Base-by-base conservation (phyloP, 2,113 vertebrate genomes). In the Corythornis madagascariensis region DNA sequence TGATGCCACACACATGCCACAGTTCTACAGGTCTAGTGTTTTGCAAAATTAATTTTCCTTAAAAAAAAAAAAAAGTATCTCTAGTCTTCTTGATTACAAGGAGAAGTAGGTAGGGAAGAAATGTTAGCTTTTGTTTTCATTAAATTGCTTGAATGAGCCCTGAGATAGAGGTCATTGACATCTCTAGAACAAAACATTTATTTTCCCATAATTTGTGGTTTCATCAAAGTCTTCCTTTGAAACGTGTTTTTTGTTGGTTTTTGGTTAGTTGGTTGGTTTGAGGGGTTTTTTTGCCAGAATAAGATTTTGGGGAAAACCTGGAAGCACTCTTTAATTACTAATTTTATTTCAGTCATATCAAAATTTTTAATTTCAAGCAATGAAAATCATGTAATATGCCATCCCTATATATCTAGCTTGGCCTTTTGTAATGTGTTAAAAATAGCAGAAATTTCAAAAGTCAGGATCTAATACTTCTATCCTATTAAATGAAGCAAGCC, bases 41-140 rank as follows among this genome's bases (percentile, higher is more conserved):
- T 91, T 84, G 66, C 63, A 56, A 82, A 89, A 89, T n/a, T 52
- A 65, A 75, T 64, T 79, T 78, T 20, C 18, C 61, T 35, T 35
- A 35, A 35, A 35, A 35, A 35, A 35, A 35, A 35, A 35, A 35
- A 91, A 63, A 61, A 6, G 7, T 50, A 42, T 64, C 29, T 19
- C 60, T 40, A 64, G 25, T 74, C 67, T 83, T 76, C 71, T 70
- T 77, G 72, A 73, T 83, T 80, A 55, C 3, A 4, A 31, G 18
- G 31, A 13, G 33, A 7, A 8, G 13, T 16, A 31, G 13, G 25
- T 26, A 26, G 50, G 25, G 50, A 14, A 52, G 10, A 89, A 40
- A 33, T 33, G 20, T 33, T 81, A 59, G 33, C 40, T 91, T 90
- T 90, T 13, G 2, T 65, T 26, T 78, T 71, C 35, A 40, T 84